These are phyloP conservation scores for Stegophylla sp. DNA, from an alignment of 2,888 invertebrate genomes.

Conservation along the genomic window DNA sequence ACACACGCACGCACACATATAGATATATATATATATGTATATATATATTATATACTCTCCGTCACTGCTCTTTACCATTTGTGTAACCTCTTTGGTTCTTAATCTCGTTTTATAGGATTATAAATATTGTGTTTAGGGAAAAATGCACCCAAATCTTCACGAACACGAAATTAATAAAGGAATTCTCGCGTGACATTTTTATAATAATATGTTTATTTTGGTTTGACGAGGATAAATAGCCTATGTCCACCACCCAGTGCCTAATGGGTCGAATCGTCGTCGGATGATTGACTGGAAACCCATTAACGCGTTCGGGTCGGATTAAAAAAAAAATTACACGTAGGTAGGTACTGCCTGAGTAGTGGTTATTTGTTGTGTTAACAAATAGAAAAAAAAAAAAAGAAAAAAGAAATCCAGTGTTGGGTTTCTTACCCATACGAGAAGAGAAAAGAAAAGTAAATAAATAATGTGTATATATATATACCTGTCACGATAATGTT, in stretches of 20 bases:
- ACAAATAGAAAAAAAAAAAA: constrained; percentile 1
- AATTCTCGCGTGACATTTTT: constrained; percentile 46
- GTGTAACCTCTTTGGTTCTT: constrained; percentile 44
- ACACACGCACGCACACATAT: too few species aligned
- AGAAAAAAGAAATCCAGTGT: constrained; percentile 28
- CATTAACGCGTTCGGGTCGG: constrained; percentile 49
- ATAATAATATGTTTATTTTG: constrained; percentile 50
- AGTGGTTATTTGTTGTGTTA: constrained; percentile 21
- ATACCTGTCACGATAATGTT: neutral
- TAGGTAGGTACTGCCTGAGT: too few species aligned
- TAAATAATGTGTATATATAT: neutral
- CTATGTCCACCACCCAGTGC: constrained; percentile 37
- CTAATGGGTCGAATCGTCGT: constrained; percentile 57
- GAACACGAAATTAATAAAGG: constrained; percentile 45
- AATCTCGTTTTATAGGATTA: constrained; percentile 48
- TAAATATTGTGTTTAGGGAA: too few species aligned
- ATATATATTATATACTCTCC: constrained; percentile 15
- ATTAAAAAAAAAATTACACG: constrained; percentile 50
- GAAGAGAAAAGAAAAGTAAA: neutral
- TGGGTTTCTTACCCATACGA: constrained; percentile 22
- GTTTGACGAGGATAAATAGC: constrained; percentile 44
- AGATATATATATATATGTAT: constrained; percentile 30
- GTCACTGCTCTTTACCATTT: constrained; percentile 40
- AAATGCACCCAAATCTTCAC: constrained; percentile 54
- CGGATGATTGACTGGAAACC: constrained; percentile 55